phyloP scores from a whole-genome alignment of 2,797 vertebrate genomes.

The Hoplostethus atlanticus region DNA sequence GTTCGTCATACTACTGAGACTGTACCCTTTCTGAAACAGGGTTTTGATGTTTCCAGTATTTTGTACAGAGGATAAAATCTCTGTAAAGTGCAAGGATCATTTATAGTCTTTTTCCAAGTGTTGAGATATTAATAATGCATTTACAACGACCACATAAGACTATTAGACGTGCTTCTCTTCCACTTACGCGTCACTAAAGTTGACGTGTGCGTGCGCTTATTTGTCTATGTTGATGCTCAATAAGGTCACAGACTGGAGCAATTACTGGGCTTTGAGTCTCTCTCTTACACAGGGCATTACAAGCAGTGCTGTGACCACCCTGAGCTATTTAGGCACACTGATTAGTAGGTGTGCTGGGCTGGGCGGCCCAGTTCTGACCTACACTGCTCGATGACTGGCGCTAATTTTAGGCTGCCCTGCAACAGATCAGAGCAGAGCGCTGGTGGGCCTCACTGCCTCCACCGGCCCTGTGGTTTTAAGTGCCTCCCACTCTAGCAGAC shows the following conservation, averaged over 20 bases:
- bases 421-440: constrained; percentile 56
- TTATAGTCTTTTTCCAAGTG: neutral
- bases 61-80: neutral
- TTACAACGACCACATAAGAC: constrained; percentile 1
- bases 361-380: constrained; percentile 65
- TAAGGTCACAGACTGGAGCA: constrained; percentile 53
- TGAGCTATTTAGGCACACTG: constrained; percentile 77
- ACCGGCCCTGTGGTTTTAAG: constrained; percentile 38
- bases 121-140: constrained; percentile 15
- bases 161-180: constrained; percentile 1
- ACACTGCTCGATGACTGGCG: constrained; percentile 60
- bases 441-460: constrained; percentile 60
- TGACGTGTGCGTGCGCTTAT: constrained; percentile 1
- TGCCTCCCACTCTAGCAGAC: constrained; percentile 40
- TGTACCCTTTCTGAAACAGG: neutral
- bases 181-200: neutral
- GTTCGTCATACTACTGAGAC: neutral
- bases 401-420: constrained; percentile 75
- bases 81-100: neutral
- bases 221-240: constrained; percentile 53
- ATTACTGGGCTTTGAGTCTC: constrained; percentile 66
- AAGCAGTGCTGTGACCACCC: constrained; percentile 65
- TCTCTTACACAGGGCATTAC: constrained; percentile 47
- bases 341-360: constrained; percentile 79
- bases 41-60: neutral